Evolutionary conservation across 2,797 vertebrate species (phyloP).

Genomic region (Crenichthys baileyi): DNA sequence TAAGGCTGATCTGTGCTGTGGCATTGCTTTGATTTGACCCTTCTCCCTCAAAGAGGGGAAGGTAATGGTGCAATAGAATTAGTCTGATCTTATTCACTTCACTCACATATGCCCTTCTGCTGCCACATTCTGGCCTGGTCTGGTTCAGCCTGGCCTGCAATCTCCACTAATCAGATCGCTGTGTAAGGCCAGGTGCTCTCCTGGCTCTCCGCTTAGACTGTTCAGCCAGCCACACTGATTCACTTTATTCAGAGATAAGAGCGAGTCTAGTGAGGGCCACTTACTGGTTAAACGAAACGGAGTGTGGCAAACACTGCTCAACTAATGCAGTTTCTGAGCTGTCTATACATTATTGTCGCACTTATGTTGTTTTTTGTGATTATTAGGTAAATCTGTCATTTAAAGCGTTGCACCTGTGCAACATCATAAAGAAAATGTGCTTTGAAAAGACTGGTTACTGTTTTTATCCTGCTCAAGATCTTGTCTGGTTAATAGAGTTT

Average conservation of each 20-base stretch:
- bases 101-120: conserved; percentile 57
- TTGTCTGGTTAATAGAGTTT: neutral
- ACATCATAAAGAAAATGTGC: neutral
- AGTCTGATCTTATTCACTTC: conserved; percentile 78
- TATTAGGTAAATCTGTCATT: neutral
- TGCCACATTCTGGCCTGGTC: conserved; percentile 57
- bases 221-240: conserved; percentile 73
- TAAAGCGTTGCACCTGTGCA: neutral
- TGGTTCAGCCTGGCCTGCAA: conserved; percentile 74
- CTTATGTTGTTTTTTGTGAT: neutral
- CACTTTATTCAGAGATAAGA: conserved; percentile 74
- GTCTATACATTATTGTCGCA: conserved; percentile 2
- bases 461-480: neutral
- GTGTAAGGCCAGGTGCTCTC: conserved; percentile 79
- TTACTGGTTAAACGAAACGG: conserved; percentile 58
- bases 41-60: conserved; percentile 60
- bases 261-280: conserved; percentile 61
- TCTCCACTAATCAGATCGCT: conserved; percentile 79
- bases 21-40: conserved; percentile 73
- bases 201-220: conserved; percentile 68
- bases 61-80: conserved; percentile 72
- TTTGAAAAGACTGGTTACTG: neutral
- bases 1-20: conserved; percentile 52
- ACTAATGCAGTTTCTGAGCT: conserved; percentile 48
- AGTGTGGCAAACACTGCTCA: conserved; percentile 40